Conservation (phyloP, 2,113 vertebrate species). For the Eubucco bourcierii region DNA sequence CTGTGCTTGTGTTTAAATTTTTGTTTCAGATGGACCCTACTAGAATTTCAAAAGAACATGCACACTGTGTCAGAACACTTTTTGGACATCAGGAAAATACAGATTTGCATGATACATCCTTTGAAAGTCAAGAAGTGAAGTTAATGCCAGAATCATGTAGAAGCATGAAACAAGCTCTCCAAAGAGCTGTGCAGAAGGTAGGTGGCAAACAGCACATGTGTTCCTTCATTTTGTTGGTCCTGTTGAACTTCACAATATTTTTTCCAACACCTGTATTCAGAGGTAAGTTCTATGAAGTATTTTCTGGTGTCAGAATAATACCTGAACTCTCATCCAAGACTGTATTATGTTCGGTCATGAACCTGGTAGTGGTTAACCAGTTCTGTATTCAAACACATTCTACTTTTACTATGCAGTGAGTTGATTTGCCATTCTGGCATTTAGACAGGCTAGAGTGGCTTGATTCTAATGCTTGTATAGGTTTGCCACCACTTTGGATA, state of each 20-base stretch:
- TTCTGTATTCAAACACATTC: background rate
- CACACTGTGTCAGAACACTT: slow-evolving; percentile 76
- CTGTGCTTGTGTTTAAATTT: background rate
- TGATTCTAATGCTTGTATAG: background rate
- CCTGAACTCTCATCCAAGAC: background rate
- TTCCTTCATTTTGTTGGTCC: background rate
- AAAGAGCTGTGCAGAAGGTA: slow-evolving; percentile 77
- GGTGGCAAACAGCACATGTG: background rate
- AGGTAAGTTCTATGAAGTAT: background rate
- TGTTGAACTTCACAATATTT: background rate
- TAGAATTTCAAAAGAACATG: slow-evolving; percentile 77
- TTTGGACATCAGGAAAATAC: slow-evolving; percentile 70
- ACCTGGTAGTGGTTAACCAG: background rate
- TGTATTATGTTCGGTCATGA: background rate
- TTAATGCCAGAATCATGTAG: slow-evolving; percentile 77
- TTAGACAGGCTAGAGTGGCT: background rate
- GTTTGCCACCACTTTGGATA: background rate
- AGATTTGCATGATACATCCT: slow-evolving; percentile 68
- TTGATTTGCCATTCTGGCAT: background rate
- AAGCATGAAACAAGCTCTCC: slow-evolving; percentile 77
- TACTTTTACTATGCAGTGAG: background rate
- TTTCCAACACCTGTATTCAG: background rate
- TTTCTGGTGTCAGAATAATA: background rate
- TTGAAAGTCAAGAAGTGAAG: slow-evolving; percentile 70
- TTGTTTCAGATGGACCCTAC: slow-evolving; percentile 78